These are phyloP conservation scores for Denticeps clupeoides DNA, from an alignment of 2,797 vertebrate genomes.

Conservation along the genomic window DNA sequence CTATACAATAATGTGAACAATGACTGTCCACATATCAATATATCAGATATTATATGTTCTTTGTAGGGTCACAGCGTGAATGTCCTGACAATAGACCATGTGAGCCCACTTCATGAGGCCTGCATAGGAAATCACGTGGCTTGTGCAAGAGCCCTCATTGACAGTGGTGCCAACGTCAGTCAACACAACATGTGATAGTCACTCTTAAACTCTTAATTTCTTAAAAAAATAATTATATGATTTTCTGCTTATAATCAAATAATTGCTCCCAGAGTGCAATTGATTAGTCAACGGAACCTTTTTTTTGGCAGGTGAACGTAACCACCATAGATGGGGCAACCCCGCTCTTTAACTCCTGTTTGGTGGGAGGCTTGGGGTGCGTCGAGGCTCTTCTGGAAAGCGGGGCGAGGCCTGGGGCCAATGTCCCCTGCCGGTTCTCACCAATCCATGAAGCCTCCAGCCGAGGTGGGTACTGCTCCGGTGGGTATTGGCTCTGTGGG, in stretches of 20 bases:
- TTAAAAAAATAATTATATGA: too few relatives aligned
- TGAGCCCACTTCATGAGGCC: slow-evolving; percentile 87
- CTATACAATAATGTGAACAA: neutral
- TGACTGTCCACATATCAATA: too few relatives aligned
- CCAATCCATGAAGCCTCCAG: slow-evolving; percentile 82
- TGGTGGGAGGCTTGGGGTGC: slow-evolving; percentile 74
- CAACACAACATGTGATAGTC: too few relatives aligned
- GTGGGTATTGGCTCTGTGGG: too few relatives aligned
- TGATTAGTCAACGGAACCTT: neutral
- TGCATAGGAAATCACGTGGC: slow-evolving; percentile 79
- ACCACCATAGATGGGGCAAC: slow-evolving; percentile 85
- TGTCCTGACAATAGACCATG: slow-evolving; percentile 83
- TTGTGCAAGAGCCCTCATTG: slow-evolving; percentile 80
- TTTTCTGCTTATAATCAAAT: neutral
- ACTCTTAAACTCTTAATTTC: neutral
- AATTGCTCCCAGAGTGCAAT: neutral
- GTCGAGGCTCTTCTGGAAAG: slow-evolving; percentile 78
- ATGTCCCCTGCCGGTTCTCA: slow-evolving; percentile 70
- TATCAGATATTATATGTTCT: too few relatives aligned
- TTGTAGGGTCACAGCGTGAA: slow-evolving; percentile 93
- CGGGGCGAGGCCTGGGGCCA: slow-evolving; percentile 75
- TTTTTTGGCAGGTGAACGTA: slow-evolving; percentile 77
- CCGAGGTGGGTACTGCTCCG: slow-evolving; percentile 78
- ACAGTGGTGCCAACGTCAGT: slow-evolving; percentile 90
- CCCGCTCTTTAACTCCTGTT: slow-evolving; percentile 82